Conservation (phyloP, 2,797 vertebrate species). For the Periophthalmus magnuspinnatus region DNA sequence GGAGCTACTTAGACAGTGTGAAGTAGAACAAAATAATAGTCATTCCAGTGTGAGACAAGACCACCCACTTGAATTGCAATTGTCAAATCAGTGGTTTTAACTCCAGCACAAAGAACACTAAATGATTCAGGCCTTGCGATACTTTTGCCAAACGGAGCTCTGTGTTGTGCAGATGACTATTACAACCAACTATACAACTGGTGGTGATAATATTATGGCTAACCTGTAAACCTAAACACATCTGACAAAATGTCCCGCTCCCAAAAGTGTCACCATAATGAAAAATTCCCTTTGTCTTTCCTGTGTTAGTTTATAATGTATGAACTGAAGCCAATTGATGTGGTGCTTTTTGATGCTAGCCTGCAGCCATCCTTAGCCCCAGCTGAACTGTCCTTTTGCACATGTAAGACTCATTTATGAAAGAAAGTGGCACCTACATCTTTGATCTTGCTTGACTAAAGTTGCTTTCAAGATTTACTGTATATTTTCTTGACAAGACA, state of each 20-base stretch:
- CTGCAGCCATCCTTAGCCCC: background rate
- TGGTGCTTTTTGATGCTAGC: slow-evolving; percentile 23
- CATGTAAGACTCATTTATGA: background rate
- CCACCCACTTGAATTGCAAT: slow-evolving; percentile 20
- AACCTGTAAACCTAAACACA: background rate
- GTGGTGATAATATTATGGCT: background rate
- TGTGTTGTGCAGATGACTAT: background rate
- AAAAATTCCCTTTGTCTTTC: slow-evolving; percentile 17
- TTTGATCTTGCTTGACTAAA: background rate
- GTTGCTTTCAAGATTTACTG: background rate
- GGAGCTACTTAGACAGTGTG: slow-evolving; percentile 2
- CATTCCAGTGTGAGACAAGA: slow-evolving; percentile 27
- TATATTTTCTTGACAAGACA: background rate
- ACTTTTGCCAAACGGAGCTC: slow-evolving; percentile 4
- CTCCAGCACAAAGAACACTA: slow-evolving; percentile 40
- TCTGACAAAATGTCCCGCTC: slow-evolving; percentile 14
- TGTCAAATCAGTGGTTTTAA: slow-evolving; percentile 40
- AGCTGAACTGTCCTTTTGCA: slow-evolving; percentile 7
- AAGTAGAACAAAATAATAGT: slow-evolving; percentile 18
- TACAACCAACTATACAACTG: background rate
- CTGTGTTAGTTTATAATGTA: slow-evolving; percentile 4
- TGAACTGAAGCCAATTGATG: slow-evolving; percentile 1
- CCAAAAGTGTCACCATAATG: slow-evolving; percentile 16
- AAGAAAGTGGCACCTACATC: background rate
- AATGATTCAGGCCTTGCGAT: slow-evolving; percentile 40